phyloP scores from a whole-genome alignment of 92 coral and sea anemone species.

The Zoanthus gigantus region DNA sequence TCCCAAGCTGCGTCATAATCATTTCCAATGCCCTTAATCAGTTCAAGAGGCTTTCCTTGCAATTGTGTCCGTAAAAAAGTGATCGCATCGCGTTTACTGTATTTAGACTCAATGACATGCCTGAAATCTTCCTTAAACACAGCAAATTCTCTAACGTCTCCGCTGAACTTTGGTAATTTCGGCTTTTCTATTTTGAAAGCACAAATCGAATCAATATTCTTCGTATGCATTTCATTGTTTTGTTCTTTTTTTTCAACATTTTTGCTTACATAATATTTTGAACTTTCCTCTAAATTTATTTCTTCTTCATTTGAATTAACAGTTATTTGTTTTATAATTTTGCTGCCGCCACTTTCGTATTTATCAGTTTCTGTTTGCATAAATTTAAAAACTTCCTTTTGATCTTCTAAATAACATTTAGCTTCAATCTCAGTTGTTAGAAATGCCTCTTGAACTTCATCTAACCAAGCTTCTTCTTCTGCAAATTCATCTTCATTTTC shows the following conservation, averaged over 20 bases:
- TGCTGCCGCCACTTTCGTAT: not conserved
- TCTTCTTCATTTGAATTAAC: not conserved
- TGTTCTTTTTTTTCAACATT: not conserved
- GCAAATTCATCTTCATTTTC: constrained; percentile 44
- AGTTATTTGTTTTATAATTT: not conserved
- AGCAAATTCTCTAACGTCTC: constrained; percentile 66
- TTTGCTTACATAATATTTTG: not conserved
- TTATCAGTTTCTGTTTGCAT: constrained; percentile 6
- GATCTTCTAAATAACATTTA: constrained; percentile 20
- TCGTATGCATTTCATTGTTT: not conserved
- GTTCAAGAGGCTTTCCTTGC: no score
- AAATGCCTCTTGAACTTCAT: constrained; percentile 42
- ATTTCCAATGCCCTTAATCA: constrained; percentile 34
- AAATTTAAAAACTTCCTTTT: not conserved
- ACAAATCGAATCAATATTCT: constrained; percentile 19
- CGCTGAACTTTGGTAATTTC: constrained; percentile 70
- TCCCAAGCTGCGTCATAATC: constrained; percentile 75
- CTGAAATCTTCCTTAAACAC: constrained; percentile 71
- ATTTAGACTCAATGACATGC: constrained; percentile 61
- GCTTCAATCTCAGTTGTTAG: constrained; percentile 34
- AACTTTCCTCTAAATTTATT: not conserved
- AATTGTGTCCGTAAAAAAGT: no score
- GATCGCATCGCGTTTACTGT: not conserved
- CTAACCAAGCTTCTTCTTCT: constrained; percentile 50
- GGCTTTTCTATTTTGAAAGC: constrained; percentile 68